Base-by-base conservation (phyloP, 1,140 invertebrate species). In the Panulirus ornatus region DNA sequence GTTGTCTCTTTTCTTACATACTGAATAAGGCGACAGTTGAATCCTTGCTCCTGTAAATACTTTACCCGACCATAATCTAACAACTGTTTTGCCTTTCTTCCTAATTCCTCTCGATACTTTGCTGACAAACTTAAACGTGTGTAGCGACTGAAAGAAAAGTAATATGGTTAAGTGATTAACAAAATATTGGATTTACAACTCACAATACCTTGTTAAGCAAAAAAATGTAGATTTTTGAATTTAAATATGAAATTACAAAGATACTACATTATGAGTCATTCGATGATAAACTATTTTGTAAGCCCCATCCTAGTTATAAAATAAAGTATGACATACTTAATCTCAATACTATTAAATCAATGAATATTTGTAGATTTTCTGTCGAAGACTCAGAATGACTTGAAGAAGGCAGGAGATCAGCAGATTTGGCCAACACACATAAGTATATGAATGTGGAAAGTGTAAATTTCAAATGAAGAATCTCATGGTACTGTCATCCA, bases 31-130 rank as follows among this genome's bases (percentile, higher is more conserved):
- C 94, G 93, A 82, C 95, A 95, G 2, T 95, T 92, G 92, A 96
- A 96, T 22, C 95, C 95, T 38, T 95, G 87, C 0, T 93, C 92
- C 78, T 94, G 93, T 58, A 98, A 93, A 93, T 95, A 96, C 22
- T 95, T 92, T n/a, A 96, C 93, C 11, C 97, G 94, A 1, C 96
- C 97, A 94, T 95, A 96, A 93, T 98, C 97, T 27, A 98, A 93
- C 27, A 98, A 91, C 71, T 95, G 94, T 94, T 98, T 98, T 47
- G 96, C 96, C 93, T 95, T 95, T 47, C 95, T 94, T 0, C 97
- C 97, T 75, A 96, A 95, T 34, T 93, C 92, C 94, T 96, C 96
- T 54, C 96, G 95, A 91, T 95, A 93, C 2, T 94, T 95, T 93
- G 95, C 91, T 54, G 92, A 92, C 27, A 95, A 91, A 73, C 93